Evolutionary conservation across 2,797 vertebrate genomes (phyloP).

Genomic region (Ctenopoma multispine): DNA sequence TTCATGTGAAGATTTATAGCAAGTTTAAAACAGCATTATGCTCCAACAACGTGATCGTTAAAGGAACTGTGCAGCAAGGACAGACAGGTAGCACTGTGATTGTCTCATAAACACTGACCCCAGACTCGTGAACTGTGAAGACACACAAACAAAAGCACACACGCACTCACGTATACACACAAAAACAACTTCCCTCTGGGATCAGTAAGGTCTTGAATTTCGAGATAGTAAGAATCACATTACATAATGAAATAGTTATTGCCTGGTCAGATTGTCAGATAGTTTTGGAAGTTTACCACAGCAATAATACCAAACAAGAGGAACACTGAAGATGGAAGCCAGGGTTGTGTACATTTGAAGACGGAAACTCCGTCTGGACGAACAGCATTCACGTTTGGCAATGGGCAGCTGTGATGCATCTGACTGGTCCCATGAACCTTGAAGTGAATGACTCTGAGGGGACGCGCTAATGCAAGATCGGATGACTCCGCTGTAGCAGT

Average conservation of each 20-base stretch:
- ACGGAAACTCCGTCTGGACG: slow-evolving; percentile 33
- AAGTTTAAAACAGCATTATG: slow-evolving; percentile 2
- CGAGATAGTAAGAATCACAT: slow-evolving; percentile 34
- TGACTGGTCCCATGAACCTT: slow-evolving; percentile 21
- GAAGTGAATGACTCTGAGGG: slow-evolving; percentile 37
- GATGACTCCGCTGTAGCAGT: slow-evolving; percentile 53
- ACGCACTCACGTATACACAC: slow-evolving; percentile 1
- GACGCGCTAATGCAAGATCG: slow-evolving; percentile 23
- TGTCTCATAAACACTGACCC: slow-evolving; percentile 82
- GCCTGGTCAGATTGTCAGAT: slow-evolving; percentile 46
- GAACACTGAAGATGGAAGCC: slow-evolving; percentile 27
- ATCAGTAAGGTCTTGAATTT: no score
- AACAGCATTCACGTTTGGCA: slow-evolving; percentile 14
- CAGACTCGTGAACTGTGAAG: slow-evolving; percentile 85
- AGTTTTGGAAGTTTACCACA: slow-evolving; percentile 68
- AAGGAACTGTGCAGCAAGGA: slow-evolving; percentile 53
- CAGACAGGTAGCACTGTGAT: slow-evolving; percentile 87
- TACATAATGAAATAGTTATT: slow-evolving; percentile 18
- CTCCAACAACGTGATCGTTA: slow-evolving; percentile 13
- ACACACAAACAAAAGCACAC: slow-evolving; percentile 63
- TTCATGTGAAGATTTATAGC: slow-evolving; percentile 25
- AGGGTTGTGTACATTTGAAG: slow-evolving; percentile 35
- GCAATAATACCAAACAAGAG: slow-evolving; percentile 80
- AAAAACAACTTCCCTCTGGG: slow-evolving; percentile 6
- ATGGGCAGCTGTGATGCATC: slow-evolving; percentile 9